A percentile compares a stretch with the other conserved stretches of the same genome.
Conservation (phyloP, 2,113 vertebrate genomes). For the Crocuta crocuta region DNA sequence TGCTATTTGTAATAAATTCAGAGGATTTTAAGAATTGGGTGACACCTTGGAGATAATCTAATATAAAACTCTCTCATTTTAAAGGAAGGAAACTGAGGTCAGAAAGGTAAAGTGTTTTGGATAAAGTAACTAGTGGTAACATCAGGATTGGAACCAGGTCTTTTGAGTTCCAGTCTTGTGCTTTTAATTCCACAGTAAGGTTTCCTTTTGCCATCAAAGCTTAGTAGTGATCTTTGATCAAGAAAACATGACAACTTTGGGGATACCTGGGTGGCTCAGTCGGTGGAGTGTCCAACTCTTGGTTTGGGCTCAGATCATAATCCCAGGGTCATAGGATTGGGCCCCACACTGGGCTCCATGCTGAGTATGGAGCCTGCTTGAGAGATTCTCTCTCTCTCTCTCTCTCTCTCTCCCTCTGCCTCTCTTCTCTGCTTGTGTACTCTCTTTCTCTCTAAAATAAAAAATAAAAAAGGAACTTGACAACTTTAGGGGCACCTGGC, state of each 20-base stretch:
- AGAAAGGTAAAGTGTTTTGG: neutral
- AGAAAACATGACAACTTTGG: neutral
- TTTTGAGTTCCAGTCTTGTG: neutral
- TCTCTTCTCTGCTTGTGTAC: no score
- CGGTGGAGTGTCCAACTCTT: no score
- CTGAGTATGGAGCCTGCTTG: no score
- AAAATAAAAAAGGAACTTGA: no score
- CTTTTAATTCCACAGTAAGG: neutral
- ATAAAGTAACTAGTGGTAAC: neutral
- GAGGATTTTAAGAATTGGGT: constrained; percentile 28
- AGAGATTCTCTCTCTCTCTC: no score
- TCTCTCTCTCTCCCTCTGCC: no score
- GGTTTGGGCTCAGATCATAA: no score
- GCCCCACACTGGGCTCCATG: no score
- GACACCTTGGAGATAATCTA: neutral
- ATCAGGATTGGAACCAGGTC: neutral
- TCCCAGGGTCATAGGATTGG: no score
- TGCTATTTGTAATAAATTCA: neutral
- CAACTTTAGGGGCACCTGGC: no score
- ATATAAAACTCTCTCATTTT: neutral
- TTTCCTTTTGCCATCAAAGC: neutral
- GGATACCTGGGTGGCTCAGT: no score
- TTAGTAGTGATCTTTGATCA: neutral
- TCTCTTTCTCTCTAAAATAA: no score
- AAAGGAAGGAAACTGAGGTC: neutral